Evolutionary conservation across 2,888 invertebrate genomes (phyloP).

Genomic region (Tenthredo notha): DNA sequence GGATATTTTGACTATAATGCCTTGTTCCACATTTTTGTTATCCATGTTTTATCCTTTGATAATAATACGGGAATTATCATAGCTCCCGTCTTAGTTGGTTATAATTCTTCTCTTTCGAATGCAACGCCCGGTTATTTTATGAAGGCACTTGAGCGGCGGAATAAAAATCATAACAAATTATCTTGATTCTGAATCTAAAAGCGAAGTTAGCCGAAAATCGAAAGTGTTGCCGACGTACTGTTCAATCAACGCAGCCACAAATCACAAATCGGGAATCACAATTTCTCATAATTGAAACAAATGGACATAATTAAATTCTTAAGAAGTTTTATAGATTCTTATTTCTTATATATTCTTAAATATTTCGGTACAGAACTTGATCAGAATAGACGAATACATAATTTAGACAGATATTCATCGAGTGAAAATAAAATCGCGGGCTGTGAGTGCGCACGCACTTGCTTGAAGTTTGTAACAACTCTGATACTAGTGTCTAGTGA

Average conservation of each 20-base stretch:
- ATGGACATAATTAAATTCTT: neutral
- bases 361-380: neutral
- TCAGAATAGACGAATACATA: neutral
- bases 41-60: neutral
- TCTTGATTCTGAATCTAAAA: neutral
- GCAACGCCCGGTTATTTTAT: neutral
- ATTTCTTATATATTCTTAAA: neutral
- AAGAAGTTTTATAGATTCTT: neutral
- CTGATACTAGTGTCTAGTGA: neutral
- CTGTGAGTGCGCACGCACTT: neutral
- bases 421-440: neutral
- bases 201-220: neutral
- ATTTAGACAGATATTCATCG: neutral
- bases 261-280: neutral
- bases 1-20: constrained; percentile 60
- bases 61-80: neutral
- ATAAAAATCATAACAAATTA: neutral
- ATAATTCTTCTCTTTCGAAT: neutral
- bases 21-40: constrained; percentile 49
- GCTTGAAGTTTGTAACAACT: neutral
- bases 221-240: neutral
- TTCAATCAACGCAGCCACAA: neutral
- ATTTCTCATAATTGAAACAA: neutral
- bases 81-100: neutral
- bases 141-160: neutral